Evolutionary conservation across 2,888 invertebrate genomes (phyloP), one percentile per base, ranked within the genome.

Genomic region (Charanyca ferruginea): DNA sequence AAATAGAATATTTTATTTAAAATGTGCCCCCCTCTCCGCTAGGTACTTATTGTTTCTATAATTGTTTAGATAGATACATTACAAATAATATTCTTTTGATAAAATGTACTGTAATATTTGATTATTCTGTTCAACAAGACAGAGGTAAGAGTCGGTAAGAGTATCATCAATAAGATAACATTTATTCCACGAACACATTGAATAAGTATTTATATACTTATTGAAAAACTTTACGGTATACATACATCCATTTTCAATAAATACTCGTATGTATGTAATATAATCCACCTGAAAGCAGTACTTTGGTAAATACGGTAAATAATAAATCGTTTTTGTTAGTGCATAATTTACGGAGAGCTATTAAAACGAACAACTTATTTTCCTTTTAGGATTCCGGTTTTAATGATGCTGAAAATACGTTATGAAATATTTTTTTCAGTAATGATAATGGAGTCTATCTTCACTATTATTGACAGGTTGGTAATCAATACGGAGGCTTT

Each of bases 251-350:
- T 67, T 54, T 74, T 28, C 75, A 38, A 54, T 67, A 54, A 54
- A 54, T 59, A 25, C 6, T 20, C 8, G 42, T 2, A 1, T 32
- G 32, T 49, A 22, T 42, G 20, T 73, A 42, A 73, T 38, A 23
- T 54, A 74, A 74, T 69, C 20, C 28, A 23, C 13, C 9, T 67
- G 38, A 75, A 67, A 54, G 54, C 75, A 66, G 52, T 23, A 23
- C 35, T 74, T 49, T 49, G n/a, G n/a, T n/a, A n/a, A n/a, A 20
- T 22, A 18, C 8, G 18, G 25, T 64, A 66, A 28, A 66, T 72
- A 66, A 9, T 28, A 16, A 42, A 63, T 25, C 8, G 28, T 49
- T 49, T 60, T 63, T 16, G 8, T 48, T 48, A 41, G n/a, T 20
- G 48, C 2, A 41, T 48, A 7, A 48, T 48, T 48, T 60, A 47